Conservation (phyloP, 2,113 vertebrate species). For the Corvus moneduloides region DNA sequence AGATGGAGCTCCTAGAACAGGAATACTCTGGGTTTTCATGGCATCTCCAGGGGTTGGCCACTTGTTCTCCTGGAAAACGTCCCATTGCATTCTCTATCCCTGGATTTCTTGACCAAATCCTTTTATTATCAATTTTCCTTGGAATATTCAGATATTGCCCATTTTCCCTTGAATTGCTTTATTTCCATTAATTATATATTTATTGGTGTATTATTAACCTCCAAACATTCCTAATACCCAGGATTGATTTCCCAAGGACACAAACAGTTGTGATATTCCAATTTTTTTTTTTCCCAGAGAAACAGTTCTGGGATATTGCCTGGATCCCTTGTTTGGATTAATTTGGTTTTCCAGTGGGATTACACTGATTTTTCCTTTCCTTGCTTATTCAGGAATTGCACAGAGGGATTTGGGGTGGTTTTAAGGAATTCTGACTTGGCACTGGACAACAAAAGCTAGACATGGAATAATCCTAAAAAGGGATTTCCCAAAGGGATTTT, state of each 20-base stretch:
- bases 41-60: not conserved
- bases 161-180: fast-evolving
- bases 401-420: not conserved
- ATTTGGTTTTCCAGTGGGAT: not conserved
- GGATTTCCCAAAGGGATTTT: not conserved
- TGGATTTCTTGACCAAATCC: not conserved
- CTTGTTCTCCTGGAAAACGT: not conserved
- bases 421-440: not conserved
- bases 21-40: not conserved
- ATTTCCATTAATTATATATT: fast-evolving
- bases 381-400: not conserved
- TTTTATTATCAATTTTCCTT: fast-evolving
- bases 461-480: not conserved
- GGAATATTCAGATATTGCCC: not conserved
- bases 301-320: not conserved
- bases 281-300: no score
- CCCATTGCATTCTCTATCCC: fast-evolving
- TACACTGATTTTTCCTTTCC: not conserved
- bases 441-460: fast-evolving
- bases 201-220: not conserved
- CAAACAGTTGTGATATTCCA: not conserved
- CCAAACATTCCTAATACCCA: not conserved
- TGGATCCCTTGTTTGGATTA: not conserved
- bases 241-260: not conserved
- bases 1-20: slow-evolving; percentile 74